phyloP scores from a whole-genome alignment of 2,797 vertebrate species.

The Melanogrammus aeglefinus region DNA sequence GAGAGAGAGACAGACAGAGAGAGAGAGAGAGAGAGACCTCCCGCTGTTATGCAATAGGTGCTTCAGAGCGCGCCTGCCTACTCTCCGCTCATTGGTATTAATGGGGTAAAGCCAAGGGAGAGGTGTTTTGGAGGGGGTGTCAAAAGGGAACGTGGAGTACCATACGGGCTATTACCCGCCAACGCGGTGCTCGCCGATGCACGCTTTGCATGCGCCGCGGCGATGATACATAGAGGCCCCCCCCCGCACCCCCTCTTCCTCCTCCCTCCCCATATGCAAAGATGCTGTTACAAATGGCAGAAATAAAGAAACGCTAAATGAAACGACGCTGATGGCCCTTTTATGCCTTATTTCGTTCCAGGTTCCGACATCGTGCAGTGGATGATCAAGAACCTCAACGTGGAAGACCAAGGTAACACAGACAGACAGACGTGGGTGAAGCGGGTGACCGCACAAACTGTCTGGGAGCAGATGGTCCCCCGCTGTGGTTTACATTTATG shows the following conservation, averaged over 20 bases:
- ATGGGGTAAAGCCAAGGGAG: conserved; percentile 46
- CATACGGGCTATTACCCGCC: conserved; percentile 58
- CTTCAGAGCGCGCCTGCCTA: conserved; percentile 34
- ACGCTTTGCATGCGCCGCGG: conserved; percentile 48
- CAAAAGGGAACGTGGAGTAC: conserved; percentile 56
- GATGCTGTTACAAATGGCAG: conserved; percentile 10
- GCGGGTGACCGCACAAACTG: not conserved
- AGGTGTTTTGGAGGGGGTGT: conserved; percentile 48
- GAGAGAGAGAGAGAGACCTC: conserved; percentile 28
- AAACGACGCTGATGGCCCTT: not conserved
- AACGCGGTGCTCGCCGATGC: conserved; percentile 50
- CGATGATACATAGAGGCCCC: conserved; percentile 40
- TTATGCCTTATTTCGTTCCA: conserved; percentile 58
- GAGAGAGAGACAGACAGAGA: not conserved
- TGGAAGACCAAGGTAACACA: conserved; percentile 92
- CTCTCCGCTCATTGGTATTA: conserved; percentile 55
- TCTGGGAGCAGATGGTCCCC: no score
- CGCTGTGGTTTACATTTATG: no score
- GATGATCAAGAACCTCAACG: conserved; percentile 94
- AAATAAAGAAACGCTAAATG: not conserved
- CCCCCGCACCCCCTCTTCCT: conserved; percentile 45
- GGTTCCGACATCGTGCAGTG: conserved; percentile 97
- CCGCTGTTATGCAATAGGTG: conserved; percentile 36
- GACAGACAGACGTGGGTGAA: not conserved
- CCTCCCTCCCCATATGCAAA: conserved; percentile 48